Base-by-base conservation (phyloP, 1,140 invertebrate genomes). In the Camponotus vicinus region DNA sequence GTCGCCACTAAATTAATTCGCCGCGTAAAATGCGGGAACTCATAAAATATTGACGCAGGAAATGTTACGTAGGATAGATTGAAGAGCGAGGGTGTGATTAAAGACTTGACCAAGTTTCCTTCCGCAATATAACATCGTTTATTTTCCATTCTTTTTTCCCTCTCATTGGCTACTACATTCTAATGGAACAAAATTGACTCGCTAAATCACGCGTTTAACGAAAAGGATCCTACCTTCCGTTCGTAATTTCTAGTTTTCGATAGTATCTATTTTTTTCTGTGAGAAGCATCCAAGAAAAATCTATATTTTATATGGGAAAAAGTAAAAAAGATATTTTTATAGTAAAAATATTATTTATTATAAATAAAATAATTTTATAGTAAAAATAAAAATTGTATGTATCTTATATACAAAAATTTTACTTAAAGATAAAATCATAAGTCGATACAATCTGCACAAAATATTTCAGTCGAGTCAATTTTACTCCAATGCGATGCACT, bases 1-100 rank as follows among this genome's bases (percentile, higher is more conserved):
- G 64, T 57, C 70, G 11, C 9, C 21, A 45, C 21, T 32, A 69
- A 82, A 76, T 88, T 88, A 88, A 88, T 88, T 70, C 78, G 6
- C 27, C 40, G 37, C 40, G 32, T 61, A 73, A 73, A 83, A 82
- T 18, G 18, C 13, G 32, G 79, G 7, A 27, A 75, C 52, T 80
- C 27, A 61, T 73, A 59, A 83, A 83, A 83, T 83, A 83, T 75
- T 83, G 52, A 73, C 40, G n/a, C 42, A 32, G 40, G 27, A 45
- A 40, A 75, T 75, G n/a, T 61, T 27, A 32, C 18, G 27, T 27
- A 21, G 11, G 27, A 18, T 59, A 61, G 8, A 61, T 40, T 61
- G 27, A 55, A 27, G 32, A 21, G 27, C 34, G 37, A 42, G 49
- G 49, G n/a, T 70, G 66, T 57, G 69, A 45, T 45, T 64, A 61